Evolutionary conservation across 2,797 vertebrate species (phyloP), one percentile per base, ranked within the genome.

Genomic region (Rhinophrynus dorsalis): DNA sequence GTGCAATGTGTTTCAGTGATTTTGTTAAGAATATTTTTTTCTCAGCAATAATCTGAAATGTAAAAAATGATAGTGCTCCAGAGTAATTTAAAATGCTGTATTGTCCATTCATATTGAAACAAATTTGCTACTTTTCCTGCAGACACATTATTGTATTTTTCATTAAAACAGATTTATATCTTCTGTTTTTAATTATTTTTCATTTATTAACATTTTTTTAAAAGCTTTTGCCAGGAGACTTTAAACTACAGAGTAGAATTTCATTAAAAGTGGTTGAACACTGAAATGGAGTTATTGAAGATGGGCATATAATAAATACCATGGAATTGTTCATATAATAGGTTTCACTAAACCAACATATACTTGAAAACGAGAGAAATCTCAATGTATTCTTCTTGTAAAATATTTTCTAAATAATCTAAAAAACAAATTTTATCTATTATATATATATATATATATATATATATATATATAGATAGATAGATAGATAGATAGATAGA

Each of bases 101-200:
- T 24, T 44, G 51, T 56, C 51, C 45, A 52, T 65, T 44, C 13
- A 33, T 59, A 51, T 44, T 51, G 26, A 45, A 57, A 44, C 33
- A 23, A 35, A 40, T 56, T 66, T 52, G 42, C 26, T 59, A 38
- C 47, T 55, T 66, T 51, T 73, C 55, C 45, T 65, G 17, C 33
- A 63, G 33, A 52, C 44, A 58, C 26, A 52, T 73, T 58, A 51
- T 59, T 66, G 37, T 59, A 73, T 66, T 66, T 64, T 45, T 66
- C 56, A 66, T 66, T 73, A 66, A 54, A 60, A 20, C 21, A 60
- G 69, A 73, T 73, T 73, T 66, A 59, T 33, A 73, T 66, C 54
- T 54, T n/a, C 12, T 54, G 45, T 66, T 60, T 54, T 52, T 59
- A 73, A 73, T 73, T 59, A 54, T 72, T 72, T 72, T 59, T 27